Percentiles rank a stretch among this genome's conserved stretches.
These are phyloP conservation scores for Cephus sareptanus DNA, from an alignment of 2,888 invertebrate species.

Conservation along the genomic window DNA sequence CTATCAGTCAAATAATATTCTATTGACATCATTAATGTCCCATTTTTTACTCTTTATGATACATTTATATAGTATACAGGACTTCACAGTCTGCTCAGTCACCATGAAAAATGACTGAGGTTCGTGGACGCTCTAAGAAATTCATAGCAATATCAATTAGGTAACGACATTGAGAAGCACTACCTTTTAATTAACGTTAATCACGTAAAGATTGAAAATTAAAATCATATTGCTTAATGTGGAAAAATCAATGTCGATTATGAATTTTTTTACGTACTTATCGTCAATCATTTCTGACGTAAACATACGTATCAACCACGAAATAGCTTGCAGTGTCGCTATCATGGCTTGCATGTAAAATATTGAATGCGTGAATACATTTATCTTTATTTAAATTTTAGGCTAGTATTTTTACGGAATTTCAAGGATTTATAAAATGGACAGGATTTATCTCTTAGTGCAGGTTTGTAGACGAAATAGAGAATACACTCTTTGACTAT, in stretches of 20 bases:
- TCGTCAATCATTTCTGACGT: neutral
- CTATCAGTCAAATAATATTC: neutral
- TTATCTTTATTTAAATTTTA: neutral
- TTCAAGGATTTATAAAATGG: neutral
- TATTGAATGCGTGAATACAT: neutral
- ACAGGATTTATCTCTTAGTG: neutral
- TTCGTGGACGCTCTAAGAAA: neutral
- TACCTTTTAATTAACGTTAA: neutral
- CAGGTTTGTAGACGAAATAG: neutral
- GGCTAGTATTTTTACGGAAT: neutral
- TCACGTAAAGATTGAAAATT: neutral
- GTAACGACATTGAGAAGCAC: neutral
- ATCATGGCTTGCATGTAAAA: too few species aligned
- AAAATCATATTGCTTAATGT: neutral
- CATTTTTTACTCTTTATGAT: neutral
- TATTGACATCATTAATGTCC: neutral
- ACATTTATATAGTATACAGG: neutral
- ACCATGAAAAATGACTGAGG: neutral
- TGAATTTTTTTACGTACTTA: neutral
- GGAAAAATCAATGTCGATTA: neutral
- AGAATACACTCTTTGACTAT: neutral
- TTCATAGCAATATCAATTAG: neutral
- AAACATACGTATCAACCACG: neutral
- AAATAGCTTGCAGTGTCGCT: neutral
- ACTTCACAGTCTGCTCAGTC: neutral